Percentiles rank a stretch among this genome's conserved stretches.
Conservation (phyloP, 2,888 invertebrate genomes). For the Clanis bilineata region DNA sequence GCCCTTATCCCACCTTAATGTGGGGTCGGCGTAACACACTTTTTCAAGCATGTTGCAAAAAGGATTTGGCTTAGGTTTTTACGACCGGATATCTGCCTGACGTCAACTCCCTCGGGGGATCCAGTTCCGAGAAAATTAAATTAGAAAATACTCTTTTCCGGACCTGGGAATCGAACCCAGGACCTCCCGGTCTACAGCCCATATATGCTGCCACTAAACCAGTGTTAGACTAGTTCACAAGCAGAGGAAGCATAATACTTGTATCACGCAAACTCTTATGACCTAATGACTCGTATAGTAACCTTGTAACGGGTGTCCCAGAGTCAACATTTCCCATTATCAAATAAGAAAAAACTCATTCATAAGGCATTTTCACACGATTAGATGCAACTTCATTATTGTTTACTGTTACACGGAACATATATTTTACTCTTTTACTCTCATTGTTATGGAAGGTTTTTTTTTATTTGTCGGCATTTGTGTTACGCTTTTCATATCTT, state of each 20-base stretch:
- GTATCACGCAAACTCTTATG: not conserved
- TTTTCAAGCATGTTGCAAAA: too few relatives aligned
- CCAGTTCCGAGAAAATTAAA: too few relatives aligned
- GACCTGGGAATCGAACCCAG: too few relatives aligned
- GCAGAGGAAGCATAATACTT: not conserved
- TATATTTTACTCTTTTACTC: slow-evolving; percentile 2
- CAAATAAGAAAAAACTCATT: not conserved
- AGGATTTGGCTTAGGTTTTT: too few relatives aligned
- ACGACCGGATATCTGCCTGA: too few relatives aligned
- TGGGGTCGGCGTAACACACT: too few relatives aligned
- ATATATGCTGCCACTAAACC: too few relatives aligned
- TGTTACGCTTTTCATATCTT: too few relatives aligned
- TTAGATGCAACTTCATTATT: slow-evolving; percentile 1
- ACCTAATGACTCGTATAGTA: slow-evolving; percentile 7
- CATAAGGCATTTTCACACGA: slow-evolving; percentile 12
- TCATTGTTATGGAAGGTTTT: not conserved
- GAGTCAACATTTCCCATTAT: slow-evolving; percentile 12
- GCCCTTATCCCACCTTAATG: too few relatives aligned
- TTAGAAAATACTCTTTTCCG: too few relatives aligned
- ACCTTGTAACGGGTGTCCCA: slow-evolving; percentile 14
- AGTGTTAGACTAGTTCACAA: not conserved
- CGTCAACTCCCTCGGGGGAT: too few relatives aligned
- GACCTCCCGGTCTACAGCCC: too few relatives aligned
- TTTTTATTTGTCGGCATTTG: not conserved
- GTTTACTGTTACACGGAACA: slow-evolving; percentile 2